phyloP scores from a whole-genome alignment of 2,888 invertebrate species.

The Pterobdella sp. region DNA sequence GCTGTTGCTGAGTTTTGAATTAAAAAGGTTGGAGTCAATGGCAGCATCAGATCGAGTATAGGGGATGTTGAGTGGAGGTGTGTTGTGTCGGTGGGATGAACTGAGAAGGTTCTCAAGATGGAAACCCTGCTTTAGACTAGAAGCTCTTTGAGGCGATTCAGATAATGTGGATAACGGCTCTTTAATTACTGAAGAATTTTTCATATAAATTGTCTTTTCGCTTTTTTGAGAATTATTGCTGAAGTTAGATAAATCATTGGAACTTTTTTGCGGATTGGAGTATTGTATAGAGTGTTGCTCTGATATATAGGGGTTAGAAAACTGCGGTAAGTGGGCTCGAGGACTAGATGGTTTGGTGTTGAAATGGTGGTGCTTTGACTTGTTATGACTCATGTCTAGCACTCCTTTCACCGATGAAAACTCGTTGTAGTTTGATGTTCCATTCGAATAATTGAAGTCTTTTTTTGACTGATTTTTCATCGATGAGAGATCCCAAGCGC shows the following conservation, averaged over 20 bases:
- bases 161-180: background rate
- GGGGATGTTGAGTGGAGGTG: no score
- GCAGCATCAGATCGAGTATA: slow-evolving; percentile 21
- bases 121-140: slow-evolving; percentile 14
- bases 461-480: background rate
- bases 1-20: background rate
- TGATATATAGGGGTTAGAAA: background rate
- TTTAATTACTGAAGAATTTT: slow-evolving; percentile 6
- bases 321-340: background rate
- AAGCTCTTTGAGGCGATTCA: background rate
- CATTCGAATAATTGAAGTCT: background rate
- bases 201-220: background rate
- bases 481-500: slow-evolving; percentile 12
- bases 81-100: no score
- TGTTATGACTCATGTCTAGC: slow-evolving; percentile 24
- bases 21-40: slow-evolving; percentile 14
- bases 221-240: background rate
- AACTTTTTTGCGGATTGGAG: background rate
- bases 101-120: slow-evolving; percentile 10
- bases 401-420: slow-evolving; percentile 17
- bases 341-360: background rate
- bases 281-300: background rate
- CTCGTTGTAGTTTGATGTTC: slow-evolving; percentile 6
- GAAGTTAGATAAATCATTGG: background rate
- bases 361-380: background rate